These are phyloP conservation scores for Dryomyza anilis DNA, from an alignment of 2,888 invertebrate species.

Conservation along the genomic window DNA sequence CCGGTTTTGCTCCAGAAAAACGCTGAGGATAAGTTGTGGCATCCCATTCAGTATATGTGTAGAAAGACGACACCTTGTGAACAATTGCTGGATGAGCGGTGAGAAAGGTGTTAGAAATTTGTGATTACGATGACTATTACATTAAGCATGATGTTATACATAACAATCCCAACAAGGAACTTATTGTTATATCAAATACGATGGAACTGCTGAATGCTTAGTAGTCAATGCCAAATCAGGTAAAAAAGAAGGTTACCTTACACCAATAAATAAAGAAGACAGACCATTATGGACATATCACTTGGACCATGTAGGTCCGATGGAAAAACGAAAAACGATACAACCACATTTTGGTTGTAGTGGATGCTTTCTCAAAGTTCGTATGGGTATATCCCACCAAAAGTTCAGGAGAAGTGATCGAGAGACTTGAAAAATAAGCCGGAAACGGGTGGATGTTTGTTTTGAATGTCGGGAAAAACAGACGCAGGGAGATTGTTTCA, in stretches of 20 bases:
- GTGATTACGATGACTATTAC: slow-evolving; percentile 25
- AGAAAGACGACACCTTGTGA: not conserved
- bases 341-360: too few relatives aligned
- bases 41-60: not conserved
- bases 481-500: too few relatives aligned
- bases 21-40: not conserved
- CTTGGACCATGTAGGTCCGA: not conserved
- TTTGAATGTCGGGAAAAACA: too few relatives aligned
- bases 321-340: too few relatives aligned
- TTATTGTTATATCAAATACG: not conserved
- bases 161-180: slow-evolving; percentile 39
- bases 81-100: not conserved
- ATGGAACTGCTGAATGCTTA: not conserved
- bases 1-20: not conserved
- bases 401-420: slow-evolving; percentile 27
- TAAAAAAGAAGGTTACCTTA: slow-evolving; percentile 42
- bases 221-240: slow-evolving; percentile 10
- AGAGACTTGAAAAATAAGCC: slow-evolving; percentile 26
- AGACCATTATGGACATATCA: not conserved
- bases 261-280: not conserved
- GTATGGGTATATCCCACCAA: too few relatives aligned
- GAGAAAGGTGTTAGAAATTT: slow-evolving; percentile 28
- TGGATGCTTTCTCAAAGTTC: too few relatives aligned
- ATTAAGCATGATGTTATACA: slow-evolving; percentile 47
- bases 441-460: slow-evolving; percentile 44